Evolutionary conservation across 2,888 invertebrate genomes (phyloP).

Genomic region (Nephrotoma guestfalica): DNA sequence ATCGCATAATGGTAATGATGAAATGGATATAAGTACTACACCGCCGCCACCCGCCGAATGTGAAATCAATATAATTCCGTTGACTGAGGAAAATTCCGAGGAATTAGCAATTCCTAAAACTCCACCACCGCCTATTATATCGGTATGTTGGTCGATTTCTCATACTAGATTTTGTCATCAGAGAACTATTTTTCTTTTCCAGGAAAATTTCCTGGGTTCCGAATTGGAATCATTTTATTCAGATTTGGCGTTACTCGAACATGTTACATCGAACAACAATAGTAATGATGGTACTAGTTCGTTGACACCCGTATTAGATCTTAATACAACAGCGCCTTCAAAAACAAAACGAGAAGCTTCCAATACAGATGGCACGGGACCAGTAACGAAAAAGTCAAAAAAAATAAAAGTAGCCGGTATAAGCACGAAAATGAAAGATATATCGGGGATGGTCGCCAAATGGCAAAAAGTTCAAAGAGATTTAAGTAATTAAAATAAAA

Average conservation of each 20-base stretch:
- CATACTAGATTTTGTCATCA: not conserved
- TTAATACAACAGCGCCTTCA: constrained; percentile 13
- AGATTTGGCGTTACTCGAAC: constrained; percentile 41
- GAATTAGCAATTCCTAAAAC: constrained; percentile 8
- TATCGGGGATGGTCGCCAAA: constrained; percentile 52
- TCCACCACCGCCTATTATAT: constrained; percentile 17
- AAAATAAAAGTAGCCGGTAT: constrained; percentile 37
- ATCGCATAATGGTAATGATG: constrained; percentile 31
- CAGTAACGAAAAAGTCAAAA: constrained; percentile 18
- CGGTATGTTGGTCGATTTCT: constrained; percentile 2
- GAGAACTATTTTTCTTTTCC: constrained; percentile 11
- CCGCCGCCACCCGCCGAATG: constrained; percentile 32
- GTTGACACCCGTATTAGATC: constrained; percentile 10
- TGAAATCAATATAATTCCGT: constrained; percentile 15
- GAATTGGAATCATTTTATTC: constrained; percentile 45
- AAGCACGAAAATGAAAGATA: constrained; percentile 51
- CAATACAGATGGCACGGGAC: constrained; percentile 11
- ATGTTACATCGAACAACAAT: constrained; percentile 12
- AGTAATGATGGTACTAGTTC: constrained; percentile 4
- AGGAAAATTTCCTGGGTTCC: constrained; percentile 30
- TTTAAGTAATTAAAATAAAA: constrained; percentile 13
- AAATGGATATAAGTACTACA: constrained; percentile 45
- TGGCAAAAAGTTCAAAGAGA: constrained; percentile 55
- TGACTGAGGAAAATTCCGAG: not conserved
- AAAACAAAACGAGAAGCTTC: not conserved